Conservation (phyloP, 2,888 invertebrate species). For the Pachymerium ferrugineum region DNA sequence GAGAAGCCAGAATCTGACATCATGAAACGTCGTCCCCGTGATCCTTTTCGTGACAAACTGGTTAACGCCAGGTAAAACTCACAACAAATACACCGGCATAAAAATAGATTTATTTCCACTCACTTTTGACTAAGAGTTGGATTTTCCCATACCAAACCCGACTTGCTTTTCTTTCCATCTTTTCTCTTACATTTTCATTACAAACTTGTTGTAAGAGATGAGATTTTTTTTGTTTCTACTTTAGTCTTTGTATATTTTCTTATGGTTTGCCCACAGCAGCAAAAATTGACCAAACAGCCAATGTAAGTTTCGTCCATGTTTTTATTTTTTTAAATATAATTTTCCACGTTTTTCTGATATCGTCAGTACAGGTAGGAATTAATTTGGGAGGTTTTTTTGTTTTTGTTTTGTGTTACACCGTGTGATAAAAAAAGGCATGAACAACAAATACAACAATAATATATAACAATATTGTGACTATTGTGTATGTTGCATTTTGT, state of each 20-base stretch:
- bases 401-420: too few relatives aligned
- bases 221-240: not conserved
- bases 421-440: too few relatives aligned
- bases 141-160: too few relatives aligned
- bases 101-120: too few relatives aligned
- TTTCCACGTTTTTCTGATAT: not conserved
- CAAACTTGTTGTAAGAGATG: not conserved
- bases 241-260: too few relatives aligned
- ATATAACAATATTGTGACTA: too few relatives aligned
- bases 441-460: too few relatives aligned
- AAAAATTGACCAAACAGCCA: not conserved
- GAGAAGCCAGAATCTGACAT: constrained; percentile 67
- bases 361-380: not conserved
- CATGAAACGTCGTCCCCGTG: constrained; percentile 61
- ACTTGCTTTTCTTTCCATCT: too few relatives aligned
- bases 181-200: not conserved
- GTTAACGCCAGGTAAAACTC: constrained; percentile 56
- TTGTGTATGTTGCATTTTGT: too few relatives aligned
- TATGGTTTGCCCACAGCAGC: constrained; percentile 27
- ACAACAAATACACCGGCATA: too few relatives aligned
- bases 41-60: constrained; percentile 59
- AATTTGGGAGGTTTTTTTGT: not conserved
- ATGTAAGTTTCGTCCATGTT: not conserved
- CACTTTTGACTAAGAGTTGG: too few relatives aligned
- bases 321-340: not conserved